phyloP scores from a whole-genome alignment of 1,140 invertebrate species.

The Drosophila nikananu region DNA sequence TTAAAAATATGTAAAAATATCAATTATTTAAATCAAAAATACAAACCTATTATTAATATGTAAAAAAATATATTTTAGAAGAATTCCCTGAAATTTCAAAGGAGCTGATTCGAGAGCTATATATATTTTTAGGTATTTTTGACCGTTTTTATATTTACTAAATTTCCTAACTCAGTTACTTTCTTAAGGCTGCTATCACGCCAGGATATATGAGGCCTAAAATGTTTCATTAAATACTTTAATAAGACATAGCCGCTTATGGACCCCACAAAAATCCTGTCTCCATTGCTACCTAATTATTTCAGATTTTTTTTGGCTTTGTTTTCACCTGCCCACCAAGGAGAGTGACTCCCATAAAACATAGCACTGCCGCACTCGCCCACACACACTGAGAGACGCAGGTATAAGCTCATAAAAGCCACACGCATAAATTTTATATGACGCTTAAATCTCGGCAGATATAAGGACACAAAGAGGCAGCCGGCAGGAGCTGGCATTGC shows the following conservation, averaged over 20 bases:
- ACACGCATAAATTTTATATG: constrained; percentile 83
- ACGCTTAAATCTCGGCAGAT: constrained; percentile 74
- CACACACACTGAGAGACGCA: not conserved
- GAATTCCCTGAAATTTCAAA: not conserved
- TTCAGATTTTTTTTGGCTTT: constrained; percentile 31
- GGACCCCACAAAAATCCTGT: constrained; percentile 9
- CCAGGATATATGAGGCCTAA: not conserved
- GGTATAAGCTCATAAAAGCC: constrained; percentile 58
- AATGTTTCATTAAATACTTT: constrained; percentile 32
- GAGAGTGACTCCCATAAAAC: constrained; percentile 49
- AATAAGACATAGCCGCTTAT: constrained; percentile 24
- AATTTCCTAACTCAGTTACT: not conserved
- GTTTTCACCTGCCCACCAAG: constrained; percentile 21
- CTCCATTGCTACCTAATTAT: constrained; percentile 41
- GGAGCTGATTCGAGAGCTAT: not conserved
- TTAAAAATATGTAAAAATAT: not conserved
- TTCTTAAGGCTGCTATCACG: not conserved
- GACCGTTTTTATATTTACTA: not conserved
- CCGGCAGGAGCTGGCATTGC: constrained; percentile 5
- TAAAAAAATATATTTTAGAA: not conserved
- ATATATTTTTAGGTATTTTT: not conserved
- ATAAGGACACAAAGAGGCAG: constrained; percentile 44
- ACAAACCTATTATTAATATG: not conserved
- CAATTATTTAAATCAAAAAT: not conserved
- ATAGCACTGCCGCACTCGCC: constrained; percentile 25